These are phyloP conservation scores for Micromussa lordhowensis DNA, from an alignment of 92 coral and sea anemone species.

Conservation along the genomic window DNA sequence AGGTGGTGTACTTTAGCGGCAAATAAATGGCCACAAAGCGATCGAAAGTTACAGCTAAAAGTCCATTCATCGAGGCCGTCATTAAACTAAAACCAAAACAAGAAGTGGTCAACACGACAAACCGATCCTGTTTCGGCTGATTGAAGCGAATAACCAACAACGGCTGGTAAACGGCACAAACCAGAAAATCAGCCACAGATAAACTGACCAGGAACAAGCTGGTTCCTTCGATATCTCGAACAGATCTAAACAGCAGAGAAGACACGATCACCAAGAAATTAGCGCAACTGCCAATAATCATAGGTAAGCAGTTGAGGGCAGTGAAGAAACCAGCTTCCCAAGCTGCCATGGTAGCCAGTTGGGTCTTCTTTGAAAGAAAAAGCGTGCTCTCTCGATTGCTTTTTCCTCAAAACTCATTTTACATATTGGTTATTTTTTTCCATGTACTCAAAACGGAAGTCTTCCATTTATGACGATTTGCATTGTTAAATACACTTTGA, in stretches of 20 bases:
- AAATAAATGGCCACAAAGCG: constrained; percentile 33
- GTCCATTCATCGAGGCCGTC: constrained; percentile 28
- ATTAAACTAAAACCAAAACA: constrained; percentile 9
- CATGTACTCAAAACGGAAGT: too few relatives aligned
- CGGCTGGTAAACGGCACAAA: constrained; percentile 31
- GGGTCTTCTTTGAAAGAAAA: too few relatives aligned
- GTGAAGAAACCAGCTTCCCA: constrained; percentile 2
- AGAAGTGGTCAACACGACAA: too few relatives aligned
- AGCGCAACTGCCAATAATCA: constrained; percentile 26
- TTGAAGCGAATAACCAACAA: not conserved
- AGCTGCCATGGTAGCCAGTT: not conserved
- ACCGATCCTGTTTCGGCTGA: not conserved
- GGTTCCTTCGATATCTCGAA: not conserved
- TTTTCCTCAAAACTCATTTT: too few relatives aligned
- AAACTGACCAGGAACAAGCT: constrained; percentile 21
- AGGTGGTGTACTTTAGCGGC: constrained; percentile 18
- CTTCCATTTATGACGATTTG: too few relatives aligned
- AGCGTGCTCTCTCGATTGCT: too few relatives aligned
- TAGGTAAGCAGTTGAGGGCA: not conserved
- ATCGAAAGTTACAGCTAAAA: constrained; percentile 35
- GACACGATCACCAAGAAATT: constrained; percentile 23
- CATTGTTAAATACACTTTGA: too few relatives aligned
- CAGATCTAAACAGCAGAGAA: not conserved
- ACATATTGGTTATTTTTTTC: too few relatives aligned
- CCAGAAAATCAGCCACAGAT: constrained; percentile 38